Conservation (phyloP, 2,113 vertebrate genomes). For the Ivindomyrus marchei region DNA sequence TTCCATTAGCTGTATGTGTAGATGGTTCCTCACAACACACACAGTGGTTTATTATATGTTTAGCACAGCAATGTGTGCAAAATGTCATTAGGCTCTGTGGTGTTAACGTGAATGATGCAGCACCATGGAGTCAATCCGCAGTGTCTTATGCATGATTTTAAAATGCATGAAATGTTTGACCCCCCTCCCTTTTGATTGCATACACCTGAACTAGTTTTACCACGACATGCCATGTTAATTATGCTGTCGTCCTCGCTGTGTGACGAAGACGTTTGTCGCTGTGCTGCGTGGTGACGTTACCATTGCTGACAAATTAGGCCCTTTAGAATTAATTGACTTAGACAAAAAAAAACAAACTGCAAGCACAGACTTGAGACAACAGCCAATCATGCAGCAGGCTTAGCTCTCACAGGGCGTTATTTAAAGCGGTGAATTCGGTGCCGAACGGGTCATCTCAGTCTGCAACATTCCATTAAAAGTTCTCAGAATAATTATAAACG, state of each 20-base stretch:
- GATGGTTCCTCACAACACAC: not conserved
- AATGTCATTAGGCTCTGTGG: conserved; percentile 1
- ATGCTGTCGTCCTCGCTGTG: not conserved
- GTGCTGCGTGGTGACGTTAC: not conserved
- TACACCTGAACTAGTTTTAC: not conserved
- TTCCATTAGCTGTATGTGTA: not conserved
- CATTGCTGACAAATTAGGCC: not conserved
- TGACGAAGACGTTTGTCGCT: no score
- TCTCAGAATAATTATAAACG: conserved; percentile 5
- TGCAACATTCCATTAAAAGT: conserved; percentile 6
- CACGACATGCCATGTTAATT: not conserved
- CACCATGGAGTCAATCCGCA: not conserved
- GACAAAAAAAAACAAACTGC: not conserved
- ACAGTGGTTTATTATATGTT: conserved; percentile 13
- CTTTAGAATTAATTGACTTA: not conserved
- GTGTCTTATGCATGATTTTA: not conserved
- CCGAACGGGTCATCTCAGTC: not conserved
- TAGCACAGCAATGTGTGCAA: not conserved
- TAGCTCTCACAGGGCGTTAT: not conserved
- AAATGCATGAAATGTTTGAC: not conserved
- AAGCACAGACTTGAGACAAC: not conserved
- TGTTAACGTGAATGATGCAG: conserved; percentile 2
- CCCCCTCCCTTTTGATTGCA: not conserved
- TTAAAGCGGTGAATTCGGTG: not conserved
- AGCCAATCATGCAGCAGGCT: not conserved